These are phyloP conservation scores for Drosophila ambigua DNA, from an alignment of 1,140 invertebrate species.

Conservation along the genomic window DNA sequence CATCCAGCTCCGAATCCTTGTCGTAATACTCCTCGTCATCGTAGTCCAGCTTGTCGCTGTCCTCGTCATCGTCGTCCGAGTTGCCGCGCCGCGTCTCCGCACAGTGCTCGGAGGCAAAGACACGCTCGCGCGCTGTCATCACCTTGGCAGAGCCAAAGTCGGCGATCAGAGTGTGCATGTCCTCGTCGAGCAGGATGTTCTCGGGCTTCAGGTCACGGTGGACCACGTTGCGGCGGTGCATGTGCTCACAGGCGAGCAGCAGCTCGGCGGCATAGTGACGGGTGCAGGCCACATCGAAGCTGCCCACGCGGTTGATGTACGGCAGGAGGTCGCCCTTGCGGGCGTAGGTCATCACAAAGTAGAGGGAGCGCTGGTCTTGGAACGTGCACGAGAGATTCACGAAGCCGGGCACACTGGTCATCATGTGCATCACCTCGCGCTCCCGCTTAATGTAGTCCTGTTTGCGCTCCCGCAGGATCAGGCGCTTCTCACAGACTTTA, in stretches of 20 bases:
- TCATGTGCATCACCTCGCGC: slow-evolving; percentile 83
- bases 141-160: slow-evolving; percentile 99
- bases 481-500: slow-evolving; percentile 97
- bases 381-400: slow-evolving; percentile 98
- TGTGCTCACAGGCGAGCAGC: slow-evolving; percentile 94
- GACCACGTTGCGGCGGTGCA: slow-evolving; percentile 95
- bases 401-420: slow-evolving; percentile 89
- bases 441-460: slow-evolving; percentile 94
- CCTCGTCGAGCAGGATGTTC: slow-evolving; percentile 95
- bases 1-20: slow-evolving; percentile 40
- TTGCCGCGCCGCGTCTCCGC: slow-evolving; percentile 44
- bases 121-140: slow-evolving; percentile 84
- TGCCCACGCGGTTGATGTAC: slow-evolving; percentile 95
- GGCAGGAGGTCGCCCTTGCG: slow-evolving; percentile 96
- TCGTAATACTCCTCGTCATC: slow-evolving; percentile 64
- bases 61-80: slow-evolving; percentile 73
- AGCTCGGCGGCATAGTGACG: slow-evolving; percentile 98
- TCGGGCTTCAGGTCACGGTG: slow-evolving; percentile 97
- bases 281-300: slow-evolving; percentile 94
- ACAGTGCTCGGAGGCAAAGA: slow-evolving; percentile 45
- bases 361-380: slow-evolving; percentile 96
- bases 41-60: slow-evolving; percentile 54
- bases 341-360: slow-evolving; percentile 98
- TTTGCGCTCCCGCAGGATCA: slow-evolving; percentile 97
- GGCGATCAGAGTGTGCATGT: slow-evolving; percentile 98